Evolutionary conservation across 2,797 vertebrate genomes (phyloP).

Genomic region (Perodicticus potto): DNA sequence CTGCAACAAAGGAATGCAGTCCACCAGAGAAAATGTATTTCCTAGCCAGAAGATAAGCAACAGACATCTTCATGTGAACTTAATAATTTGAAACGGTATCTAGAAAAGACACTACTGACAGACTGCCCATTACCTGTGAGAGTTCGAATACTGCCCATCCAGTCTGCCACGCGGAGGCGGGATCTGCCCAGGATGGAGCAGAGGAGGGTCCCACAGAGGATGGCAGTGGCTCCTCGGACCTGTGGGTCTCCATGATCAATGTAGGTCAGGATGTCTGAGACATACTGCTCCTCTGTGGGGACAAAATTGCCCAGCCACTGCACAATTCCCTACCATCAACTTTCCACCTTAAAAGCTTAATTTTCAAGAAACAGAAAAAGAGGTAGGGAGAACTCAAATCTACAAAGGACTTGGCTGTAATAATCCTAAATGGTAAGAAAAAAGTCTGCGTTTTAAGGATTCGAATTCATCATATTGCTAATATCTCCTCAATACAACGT

Average conservation of each 20-base stretch:
- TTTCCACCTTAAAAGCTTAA: not conserved
- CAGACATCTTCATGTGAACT: not conserved
- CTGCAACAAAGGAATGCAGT: slow-evolving; percentile 95
- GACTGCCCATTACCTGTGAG: slow-evolving; percentile 86
- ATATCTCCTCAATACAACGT: not conserved
- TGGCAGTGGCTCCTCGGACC: slow-evolving; percentile 96
- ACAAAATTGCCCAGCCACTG: slow-evolving; percentile 73
- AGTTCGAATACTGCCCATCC: slow-evolving; percentile 91
- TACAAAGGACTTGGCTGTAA: not conserved
- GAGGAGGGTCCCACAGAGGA: slow-evolving; percentile 95
- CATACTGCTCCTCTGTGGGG: slow-evolving; percentile 94
- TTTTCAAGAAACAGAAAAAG: not conserved
- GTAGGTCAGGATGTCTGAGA: slow-evolving; percentile 94
- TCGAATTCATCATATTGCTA: not conserved
- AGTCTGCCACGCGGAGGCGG: slow-evolving; percentile 93
- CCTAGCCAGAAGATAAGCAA: slow-evolving; percentile 86
- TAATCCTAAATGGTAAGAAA: not conserved
- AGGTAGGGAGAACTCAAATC: not conserved
- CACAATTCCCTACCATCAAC: not conserved
- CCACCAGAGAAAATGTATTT: slow-evolving; percentile 93
- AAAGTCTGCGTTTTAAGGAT: not conserved
- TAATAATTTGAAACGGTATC: fast-evolving
- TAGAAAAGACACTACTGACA: fast-evolving
- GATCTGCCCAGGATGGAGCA: slow-evolving; percentile 94
- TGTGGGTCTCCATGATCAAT: slow-evolving; percentile 96